phyloP scores from a whole-genome alignment of 2,113 vertebrate genomes.

The Balaeniceps rex region DNA sequence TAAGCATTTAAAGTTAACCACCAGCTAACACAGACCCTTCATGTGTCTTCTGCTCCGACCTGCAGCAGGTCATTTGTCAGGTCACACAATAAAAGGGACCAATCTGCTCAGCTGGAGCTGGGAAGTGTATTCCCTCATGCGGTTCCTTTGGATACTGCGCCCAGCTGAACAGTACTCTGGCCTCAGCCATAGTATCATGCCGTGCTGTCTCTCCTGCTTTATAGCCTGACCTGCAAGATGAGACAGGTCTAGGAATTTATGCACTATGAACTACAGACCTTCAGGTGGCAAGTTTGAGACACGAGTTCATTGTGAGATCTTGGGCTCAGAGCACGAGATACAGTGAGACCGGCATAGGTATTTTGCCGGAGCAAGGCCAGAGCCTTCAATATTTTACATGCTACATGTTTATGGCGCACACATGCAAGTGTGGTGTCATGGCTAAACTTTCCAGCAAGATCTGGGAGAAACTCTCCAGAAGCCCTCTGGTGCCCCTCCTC shows the following conservation, averaged over 20 bases:
- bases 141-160: neutral
- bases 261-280: neutral
- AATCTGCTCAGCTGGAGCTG: neutral
- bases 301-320: neutral
- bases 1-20: neutral
- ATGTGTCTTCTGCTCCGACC: neutral
- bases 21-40: neutral
- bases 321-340: neutral
- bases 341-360: neutral
- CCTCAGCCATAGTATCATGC: neutral
- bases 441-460: neutral
- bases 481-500: neutral
- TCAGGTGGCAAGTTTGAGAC: neutral
- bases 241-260: neutral
- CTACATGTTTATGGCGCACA: neutral
- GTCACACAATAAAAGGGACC: neutral
- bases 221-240: neutral
- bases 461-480: neutral
- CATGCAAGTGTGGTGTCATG: neutral
- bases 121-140: neutral
- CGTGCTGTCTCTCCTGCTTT: neutral
- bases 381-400: neutral
- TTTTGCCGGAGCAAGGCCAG: neutral
- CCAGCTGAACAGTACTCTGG: neutral
- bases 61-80: neutral